Base-by-base conservation (phyloP, 2,888 invertebrate genomes). In the Branchipolynoe longqiensis region DNA sequence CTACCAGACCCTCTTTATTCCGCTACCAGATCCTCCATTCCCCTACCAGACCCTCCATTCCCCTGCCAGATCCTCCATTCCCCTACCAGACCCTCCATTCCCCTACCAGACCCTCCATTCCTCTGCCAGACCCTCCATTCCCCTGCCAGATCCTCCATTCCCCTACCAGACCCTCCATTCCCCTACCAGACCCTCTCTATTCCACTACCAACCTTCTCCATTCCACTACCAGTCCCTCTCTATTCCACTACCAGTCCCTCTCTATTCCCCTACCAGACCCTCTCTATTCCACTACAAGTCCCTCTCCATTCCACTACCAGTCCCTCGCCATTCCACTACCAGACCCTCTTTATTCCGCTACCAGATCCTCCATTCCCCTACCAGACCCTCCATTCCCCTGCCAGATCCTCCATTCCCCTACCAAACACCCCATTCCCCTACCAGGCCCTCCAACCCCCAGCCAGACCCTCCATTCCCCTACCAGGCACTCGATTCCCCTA, bases 191-290 rank as follows among this genome's bases (percentile, higher is more conserved):
- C n/a, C n/a, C n/a, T n/a, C n/a, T n/a, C n/a, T n/a, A n/a, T n/a
- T n/a, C n/a, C n/a, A n/a, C n/a, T n/a, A n/a, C n/a, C n/a, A n/a
- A n/a, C n/a, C n/a, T n/a, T 31, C 18, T 58, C 0, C 78, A 33
- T 58, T 54, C 84, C 74, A 28, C 54, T 25, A 18, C 38, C 74
- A 40, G 48, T 83, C 36, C 62, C 73, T 38, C 62, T 83, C 59
- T 74, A 48, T 82, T 59, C 59, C 31, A 48, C 36, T 59, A 58
- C 38, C 82, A 36, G 18, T 59, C 85, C 36, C 62, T 40, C 28
- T 54, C 48, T 83, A 82, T 41, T 22, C 54, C 78, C 82, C 85
- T 41, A 36, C 81, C 36, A 14, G n/a, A 38, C 38, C 56, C 64
- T 64, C 41, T 33, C 36, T 62, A 38, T 25, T 36, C 54, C 82